Base-by-base conservation (phyloP, 37 sponge, comb jelly and placozoan genomes). In the Axinella damicornis region DNA sequence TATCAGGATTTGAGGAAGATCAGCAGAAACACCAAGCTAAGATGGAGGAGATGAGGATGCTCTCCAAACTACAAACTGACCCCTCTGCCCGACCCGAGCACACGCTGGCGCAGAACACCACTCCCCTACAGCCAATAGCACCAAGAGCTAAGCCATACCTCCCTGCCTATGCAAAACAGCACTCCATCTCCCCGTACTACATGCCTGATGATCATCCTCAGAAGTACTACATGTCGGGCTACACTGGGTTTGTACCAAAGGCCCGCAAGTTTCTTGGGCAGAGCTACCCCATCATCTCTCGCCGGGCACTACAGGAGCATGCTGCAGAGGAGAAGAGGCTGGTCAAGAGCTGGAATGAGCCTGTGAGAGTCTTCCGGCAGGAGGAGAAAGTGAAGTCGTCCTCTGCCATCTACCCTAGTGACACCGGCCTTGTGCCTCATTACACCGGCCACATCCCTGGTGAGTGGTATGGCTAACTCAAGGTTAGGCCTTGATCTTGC, bases 371-470 rank as follows among this genome's bases (percentile, higher is more conserved):
- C 36, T 56, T 41, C 25, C 71, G 84, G 1, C 61, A 79, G 6
- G 64, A 39, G 22, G 87, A 76, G 81, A 78, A 36, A 30, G 39
- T 31, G 0, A 65, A 30, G 57, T 68, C 85, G 25, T 38, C 67
- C 60, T 68, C 67, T 33, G 64, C 57, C 9, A 72, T 95, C 56
- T 96, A 94, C 79, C 93, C 91, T 22, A 85, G 46, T 66, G 80
- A 65, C 74, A 76, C 81, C 53, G 99, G 99, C 15, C 85, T 98
- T 16, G 82, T 96, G 19, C 99, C 99, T 2, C 88, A 90, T 80
- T 98, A 96, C 84, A 96, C 99, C 1, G 99, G 99, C 19, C 97
- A 98, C 80, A 88, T 98, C 40, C 96, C 95, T 75, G 93, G 93
- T 93, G 24, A 53, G 75, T n/a, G 30, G 58, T 57, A 57, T 57